Evolutionary conservation across 2,113 vertebrate genomes (phyloP).

Genomic region (Clarias gariepinus): DNA sequence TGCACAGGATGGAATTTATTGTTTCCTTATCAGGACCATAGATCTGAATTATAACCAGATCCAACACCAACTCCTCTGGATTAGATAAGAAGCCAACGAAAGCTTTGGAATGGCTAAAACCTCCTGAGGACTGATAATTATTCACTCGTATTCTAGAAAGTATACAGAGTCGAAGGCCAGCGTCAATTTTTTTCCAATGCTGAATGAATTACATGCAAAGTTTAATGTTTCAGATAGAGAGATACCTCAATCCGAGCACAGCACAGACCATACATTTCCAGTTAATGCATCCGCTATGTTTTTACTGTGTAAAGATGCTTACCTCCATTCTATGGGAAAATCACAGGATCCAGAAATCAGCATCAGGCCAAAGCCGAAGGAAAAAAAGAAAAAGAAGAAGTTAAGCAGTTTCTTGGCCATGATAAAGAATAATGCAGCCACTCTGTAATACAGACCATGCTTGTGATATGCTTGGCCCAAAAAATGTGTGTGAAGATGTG

Average conservation of each 20-base stretch:
- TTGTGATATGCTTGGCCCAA: constrained; percentile 21
- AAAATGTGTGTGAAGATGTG: constrained; percentile 37
- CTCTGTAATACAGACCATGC: constrained; percentile 31
- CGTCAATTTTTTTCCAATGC: not conserved
- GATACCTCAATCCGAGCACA: not conserved
- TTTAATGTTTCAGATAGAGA: not conserved
- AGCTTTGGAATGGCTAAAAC: not conserved
- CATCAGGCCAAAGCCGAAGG: constrained; percentile 56
- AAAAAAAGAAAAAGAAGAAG: constrained; percentile 56
- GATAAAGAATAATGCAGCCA: constrained; percentile 22
- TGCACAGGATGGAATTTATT: not conserved
- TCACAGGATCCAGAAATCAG: constrained; percentile 59
- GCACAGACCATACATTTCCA: not conserved
- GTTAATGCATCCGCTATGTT: not conserved
- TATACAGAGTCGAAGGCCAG: not conserved
- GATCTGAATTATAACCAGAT: constrained; percentile 10
- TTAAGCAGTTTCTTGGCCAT: constrained; percentile 60
- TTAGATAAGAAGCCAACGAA: not conserved
- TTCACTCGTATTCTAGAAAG: not conserved
- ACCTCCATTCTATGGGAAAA: constrained; percentile 82
- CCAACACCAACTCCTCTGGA: constrained; percentile 6
- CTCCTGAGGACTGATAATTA: not conserved
- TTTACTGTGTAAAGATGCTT: constrained; percentile 59
- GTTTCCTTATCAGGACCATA: constrained; percentile 10
- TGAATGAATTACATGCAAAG: not conserved